Evolutionary conservation across 2,797 vertebrate genomes (phyloP), one percentile per base, ranked within the genome.

Genomic region (Cuculus canorus): DNA sequence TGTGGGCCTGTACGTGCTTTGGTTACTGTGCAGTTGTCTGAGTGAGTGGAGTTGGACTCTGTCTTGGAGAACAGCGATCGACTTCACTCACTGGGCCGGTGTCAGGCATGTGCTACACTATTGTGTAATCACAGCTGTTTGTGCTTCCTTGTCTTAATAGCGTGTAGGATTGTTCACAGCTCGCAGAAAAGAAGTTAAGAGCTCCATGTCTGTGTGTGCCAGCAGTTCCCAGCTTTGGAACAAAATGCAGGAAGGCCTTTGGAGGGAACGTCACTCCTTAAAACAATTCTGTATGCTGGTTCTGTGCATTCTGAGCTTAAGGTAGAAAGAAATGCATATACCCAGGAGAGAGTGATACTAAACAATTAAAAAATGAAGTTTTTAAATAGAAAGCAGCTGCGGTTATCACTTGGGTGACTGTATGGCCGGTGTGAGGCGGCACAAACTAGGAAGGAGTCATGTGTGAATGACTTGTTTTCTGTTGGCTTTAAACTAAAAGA

Each of bases 21-120:
- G 1, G 13, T 66, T 13, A 1, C 24, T 48, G 30, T 24, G 1
- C 2, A 3, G 3, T 0, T 0, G 6, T 39, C 28, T 22, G 60
- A 69, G 32, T 8, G 48, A 35, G 4, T 1, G 27, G 7, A 3
- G 37, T 59, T 50, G 41, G 69, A 66, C 33, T 41, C 22, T 23
- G 1, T 27, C 32, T 52, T 63, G 19, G 13, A 35, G 76, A 78
- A 9, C 15, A 24, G 1, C 6, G 13, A 41, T 8, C 65, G 43
- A 11, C 7, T 39, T 53, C 2, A 3, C 5, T 72, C 64, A 7
- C 2, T 14, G 27, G 2, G 9, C 2, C 4, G 17, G 33, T 57
- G 28, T 39, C 48, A 80, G 61, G 24, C 11, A 10, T 0, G 0
- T 22, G 70, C 59, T 35, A 17, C 37, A 4, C 18, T 39, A 5